Percentiles rank a stretch among this genome's conserved stretches.
These are phyloP conservation scores for Cactoblastis cactorum DNA, from an alignment of 2,888 invertebrate genomes.

Conservation along the genomic window DNA sequence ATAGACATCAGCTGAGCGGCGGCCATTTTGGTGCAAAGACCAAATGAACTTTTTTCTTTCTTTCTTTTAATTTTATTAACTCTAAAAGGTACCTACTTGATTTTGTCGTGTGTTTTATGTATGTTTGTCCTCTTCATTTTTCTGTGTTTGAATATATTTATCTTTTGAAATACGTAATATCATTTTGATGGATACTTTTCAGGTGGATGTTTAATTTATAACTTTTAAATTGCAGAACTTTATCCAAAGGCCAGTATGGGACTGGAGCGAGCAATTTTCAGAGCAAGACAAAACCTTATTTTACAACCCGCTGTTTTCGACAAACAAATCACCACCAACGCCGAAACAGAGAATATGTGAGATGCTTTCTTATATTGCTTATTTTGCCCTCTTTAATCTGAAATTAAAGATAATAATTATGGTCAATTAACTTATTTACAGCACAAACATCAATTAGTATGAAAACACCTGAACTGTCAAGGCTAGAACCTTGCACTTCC, in stretches of 20 bases:
- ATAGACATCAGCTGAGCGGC: no score
- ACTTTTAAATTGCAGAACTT: conserved; percentile 57
- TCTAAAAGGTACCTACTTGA: no score
- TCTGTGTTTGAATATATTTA: no score
- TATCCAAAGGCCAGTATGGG: conserved; percentile 89
- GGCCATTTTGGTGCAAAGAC: no score
- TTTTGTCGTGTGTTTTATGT: no score
- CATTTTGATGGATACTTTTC: no score
- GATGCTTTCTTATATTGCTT: no score
- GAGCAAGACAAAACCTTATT: conserved; percentile 90
- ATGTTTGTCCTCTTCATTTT: no score
- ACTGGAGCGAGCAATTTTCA: conserved; percentile 92
- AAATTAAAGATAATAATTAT: conserved; percentile 8
- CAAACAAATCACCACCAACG: conserved; percentile 26
- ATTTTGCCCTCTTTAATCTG: no score
- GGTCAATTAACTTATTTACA: conserved; percentile 18
- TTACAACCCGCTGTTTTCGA: conserved; percentile 87
- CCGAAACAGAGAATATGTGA: conserved; percentile 51
- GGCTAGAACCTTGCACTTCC: conserved; percentile 66
- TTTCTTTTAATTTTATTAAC: no score
- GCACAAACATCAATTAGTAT: conserved; percentile 29
- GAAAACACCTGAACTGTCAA: conserved; percentile 22
- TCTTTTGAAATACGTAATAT: no score
- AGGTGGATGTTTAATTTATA: background rate
- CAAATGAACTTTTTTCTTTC: no score